Conservation (phyloP, 2,888 invertebrate species). For the Argyresthia albistria region DNA sequence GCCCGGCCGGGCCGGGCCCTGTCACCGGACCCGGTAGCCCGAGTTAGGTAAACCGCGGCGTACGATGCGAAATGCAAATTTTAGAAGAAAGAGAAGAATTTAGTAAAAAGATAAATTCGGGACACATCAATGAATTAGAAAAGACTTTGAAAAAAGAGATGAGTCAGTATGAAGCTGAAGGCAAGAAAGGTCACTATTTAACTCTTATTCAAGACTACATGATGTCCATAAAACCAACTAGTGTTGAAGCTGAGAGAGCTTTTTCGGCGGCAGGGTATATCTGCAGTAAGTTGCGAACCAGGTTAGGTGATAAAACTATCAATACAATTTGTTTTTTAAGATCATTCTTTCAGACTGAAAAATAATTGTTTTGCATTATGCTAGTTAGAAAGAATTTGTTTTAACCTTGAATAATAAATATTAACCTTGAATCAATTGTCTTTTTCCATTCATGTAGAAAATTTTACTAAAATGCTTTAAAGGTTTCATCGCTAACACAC, state of each 20-base stretch:
- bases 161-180: neutral
- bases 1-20: too few relatives aligned
- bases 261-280: slow-evolving; percentile 1
- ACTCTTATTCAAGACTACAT: slow-evolving; percentile 1
- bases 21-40: too few relatives aligned
- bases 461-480: neutral
- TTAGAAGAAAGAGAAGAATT: neutral
- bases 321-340: slow-evolving; percentile 5
- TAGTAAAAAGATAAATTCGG: slow-evolving; percentile 6
- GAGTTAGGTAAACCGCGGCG: too few relatives aligned
- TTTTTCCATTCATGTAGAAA: neutral
- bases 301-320: slow-evolving; percentile 2
- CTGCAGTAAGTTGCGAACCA: slow-evolving; percentile 2
- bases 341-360: slow-evolving; percentile 5
- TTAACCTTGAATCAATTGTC: neutral
- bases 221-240: slow-evolving; percentile 6
- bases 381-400: neutral
- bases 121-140: slow-evolving; percentile 1
- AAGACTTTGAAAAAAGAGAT: slow-evolving; percentile 5
- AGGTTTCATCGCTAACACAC: neutral
- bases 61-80: slow-evolving; percentile 16
- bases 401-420: neutral
- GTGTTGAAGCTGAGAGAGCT: slow-evolving; percentile 7
- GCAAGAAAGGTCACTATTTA: neutral
- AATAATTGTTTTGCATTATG: neutral